Conservation (phyloP, 2,797 vertebrate genomes). For the Etheostoma nigrum region DNA sequence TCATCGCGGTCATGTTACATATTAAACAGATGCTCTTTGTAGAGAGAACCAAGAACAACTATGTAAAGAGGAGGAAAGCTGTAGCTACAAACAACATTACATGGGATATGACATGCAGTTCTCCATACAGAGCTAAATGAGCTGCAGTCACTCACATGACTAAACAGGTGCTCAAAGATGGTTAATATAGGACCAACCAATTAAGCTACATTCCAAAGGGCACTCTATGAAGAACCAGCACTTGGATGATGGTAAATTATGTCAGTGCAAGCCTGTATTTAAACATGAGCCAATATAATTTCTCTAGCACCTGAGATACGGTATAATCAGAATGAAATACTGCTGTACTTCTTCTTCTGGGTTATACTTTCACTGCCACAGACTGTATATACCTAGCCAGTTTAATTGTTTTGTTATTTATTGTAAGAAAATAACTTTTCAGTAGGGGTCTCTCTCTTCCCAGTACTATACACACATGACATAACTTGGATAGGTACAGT, state of each 20-base stretch:
- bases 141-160: neutral
- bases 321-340: neutral
- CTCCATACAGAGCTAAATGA: neutral
- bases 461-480: conserved; percentile 11
- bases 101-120: neutral
- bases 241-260: neutral
- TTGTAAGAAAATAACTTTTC: conserved; percentile 9
- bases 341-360: neutral
- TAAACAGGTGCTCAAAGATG: neutral
- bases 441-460: conserved; percentile 48
- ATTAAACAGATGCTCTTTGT: neutral
- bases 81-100: neutral
- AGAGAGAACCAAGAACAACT: neutral
- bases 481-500: neutral
- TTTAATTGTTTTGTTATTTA: neutral
- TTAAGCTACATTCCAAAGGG: neutral
- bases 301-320: neutral
- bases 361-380: neutral
- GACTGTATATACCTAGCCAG: neutral
- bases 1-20: neutral
- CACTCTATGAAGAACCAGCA: neutral
- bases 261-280: neutral
- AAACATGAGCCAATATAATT: neutral
- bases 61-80: neutral
- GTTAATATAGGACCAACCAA: neutral